Conservation (phyloP, 2,888 invertebrate genomes). For the Rotaria sp. region DNA sequence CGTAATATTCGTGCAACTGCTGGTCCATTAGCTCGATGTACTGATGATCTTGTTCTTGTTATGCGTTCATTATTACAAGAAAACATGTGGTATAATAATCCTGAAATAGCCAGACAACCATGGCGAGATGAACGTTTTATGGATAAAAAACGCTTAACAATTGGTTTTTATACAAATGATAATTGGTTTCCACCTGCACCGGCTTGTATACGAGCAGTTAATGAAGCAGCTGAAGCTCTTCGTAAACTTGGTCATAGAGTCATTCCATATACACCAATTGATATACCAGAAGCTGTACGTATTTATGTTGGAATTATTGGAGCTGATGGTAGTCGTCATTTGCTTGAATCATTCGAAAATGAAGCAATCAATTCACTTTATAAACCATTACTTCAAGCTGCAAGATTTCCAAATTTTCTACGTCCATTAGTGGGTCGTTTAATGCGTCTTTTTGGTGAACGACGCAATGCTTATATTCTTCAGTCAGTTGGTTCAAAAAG, state of each 20-base stretch:
- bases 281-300: not conserved
- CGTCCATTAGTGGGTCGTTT: not conserved
- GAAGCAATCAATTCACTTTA: not conserved
- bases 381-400: not conserved
- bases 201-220: slow-evolving; percentile 14
- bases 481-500: not conserved
- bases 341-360: not conserved
- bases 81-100: slow-evolving; percentile 43
- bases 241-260: slow-evolving; percentile 4
- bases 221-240: slow-evolving; percentile 10
- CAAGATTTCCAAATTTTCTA: not conserved
- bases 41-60: slow-evolving; percentile 42
- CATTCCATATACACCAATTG: not conserved
- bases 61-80: slow-evolving; percentile 42
- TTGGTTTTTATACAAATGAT: slow-evolving; percentile 14
- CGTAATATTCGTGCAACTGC: slow-evolving; percentile 38
- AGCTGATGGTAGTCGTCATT: not conserved
- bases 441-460: not conserved
- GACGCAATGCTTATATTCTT: not conserved
- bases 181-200: slow-evolving; percentile 12
- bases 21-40: slow-evolving; percentile 46
- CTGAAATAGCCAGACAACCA: slow-evolving; percentile 42
- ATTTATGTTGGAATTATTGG: not conserved
- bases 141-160: slow-evolving; percentile 40
- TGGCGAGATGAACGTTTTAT: slow-evolving; percentile 42